These are phyloP conservation scores for Nasonia giraulti DNA, from an alignment of 1,140 invertebrate species.

Conservation along the genomic window DNA sequence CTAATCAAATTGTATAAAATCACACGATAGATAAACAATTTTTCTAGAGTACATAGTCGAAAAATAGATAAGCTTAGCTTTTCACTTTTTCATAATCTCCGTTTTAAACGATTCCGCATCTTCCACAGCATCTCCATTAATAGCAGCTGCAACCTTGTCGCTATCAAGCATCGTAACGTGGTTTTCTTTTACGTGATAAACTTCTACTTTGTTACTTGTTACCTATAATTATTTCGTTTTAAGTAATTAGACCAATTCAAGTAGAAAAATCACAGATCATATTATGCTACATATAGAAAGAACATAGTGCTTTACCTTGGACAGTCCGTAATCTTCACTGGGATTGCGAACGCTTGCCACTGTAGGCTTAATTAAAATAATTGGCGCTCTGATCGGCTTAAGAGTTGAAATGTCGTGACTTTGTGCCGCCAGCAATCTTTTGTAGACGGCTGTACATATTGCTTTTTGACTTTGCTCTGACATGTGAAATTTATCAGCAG, in stretches of 20 bases:
- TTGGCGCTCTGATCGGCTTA: slow-evolving; percentile 74
- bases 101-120: slow-evolving; percentile 61
- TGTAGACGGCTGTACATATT: slow-evolving; percentile 74
- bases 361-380: slow-evolving; percentile 80
- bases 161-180: slow-evolving; percentile 83
- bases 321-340: slow-evolving; percentile 80
- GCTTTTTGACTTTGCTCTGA: slow-evolving; percentile 68
- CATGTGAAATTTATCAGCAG: slow-evolving; percentile 20
- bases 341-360: slow-evolving; percentile 70
- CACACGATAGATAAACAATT: no score
- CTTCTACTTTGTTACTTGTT: slow-evolving; percentile 61
- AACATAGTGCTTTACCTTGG: slow-evolving; percentile 59
- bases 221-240: slow-evolving; percentile 55
- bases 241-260: not conserved
- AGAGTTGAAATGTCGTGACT: slow-evolving; percentile 69
- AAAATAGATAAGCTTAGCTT: not conserved
- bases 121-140: slow-evolving; percentile 73
- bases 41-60: no score
- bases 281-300: no score
- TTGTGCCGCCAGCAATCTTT: slow-evolving; percentile 75
- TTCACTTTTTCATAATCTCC: slow-evolving; percentile 55
- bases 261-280: no score
- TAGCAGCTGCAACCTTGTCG: slow-evolving; percentile 77
- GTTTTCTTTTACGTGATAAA: slow-evolving; percentile 76
- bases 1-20: no score